A percentile compares a stretch with the other conserved stretches of the same genome.
phyloP scores from a whole-genome alignment of 1,140 invertebrate species.

The Bactericera cockerelli region DNA sequence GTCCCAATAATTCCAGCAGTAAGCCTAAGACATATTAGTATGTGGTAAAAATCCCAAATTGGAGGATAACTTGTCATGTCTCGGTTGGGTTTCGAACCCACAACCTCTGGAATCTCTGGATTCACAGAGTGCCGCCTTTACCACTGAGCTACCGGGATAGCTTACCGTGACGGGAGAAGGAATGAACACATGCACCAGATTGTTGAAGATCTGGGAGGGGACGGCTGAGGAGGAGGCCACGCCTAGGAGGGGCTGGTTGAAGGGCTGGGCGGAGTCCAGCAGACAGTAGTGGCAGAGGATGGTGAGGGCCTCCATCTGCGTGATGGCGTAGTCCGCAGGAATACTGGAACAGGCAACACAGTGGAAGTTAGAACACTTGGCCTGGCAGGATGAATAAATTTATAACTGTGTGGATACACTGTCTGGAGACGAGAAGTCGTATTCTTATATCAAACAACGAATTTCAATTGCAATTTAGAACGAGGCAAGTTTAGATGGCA shows the following conservation, averaged over 20 bases:
- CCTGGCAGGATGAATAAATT: conserved; percentile 1
- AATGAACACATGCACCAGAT: conserved; percentile 62
- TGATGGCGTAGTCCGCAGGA: conserved; percentile 66
- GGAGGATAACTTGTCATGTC: too few relatives aligned
- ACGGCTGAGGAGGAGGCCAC: conserved; percentile 30
- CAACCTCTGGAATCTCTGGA: too few relatives aligned
- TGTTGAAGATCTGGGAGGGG: conserved; percentile 55
- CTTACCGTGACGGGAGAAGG: conserved; percentile 35
- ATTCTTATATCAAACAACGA: too few relatives aligned
- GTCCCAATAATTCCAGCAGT: too few relatives aligned
- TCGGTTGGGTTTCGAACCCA: too few relatives aligned
- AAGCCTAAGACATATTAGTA: too few relatives aligned
- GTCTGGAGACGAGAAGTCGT: too few relatives aligned
- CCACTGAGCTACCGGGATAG: too few relatives aligned
- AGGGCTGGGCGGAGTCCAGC: conserved; percentile 49
- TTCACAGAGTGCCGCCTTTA: too few relatives aligned
- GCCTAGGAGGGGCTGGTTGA: conserved; percentile 36
- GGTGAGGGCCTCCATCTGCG: conserved; percentile 64
- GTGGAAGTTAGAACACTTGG: neutral
- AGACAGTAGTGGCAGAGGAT: conserved; percentile 74
- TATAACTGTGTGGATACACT: neutral
- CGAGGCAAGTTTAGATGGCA: too few relatives aligned
- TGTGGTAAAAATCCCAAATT: too few relatives aligned
- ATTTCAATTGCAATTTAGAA: too few relatives aligned
- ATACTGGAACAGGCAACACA: conserved; percentile 20